phyloP scores from a whole-genome alignment of 2,797 vertebrate genomes.

The Pteropus rufus region DNA sequence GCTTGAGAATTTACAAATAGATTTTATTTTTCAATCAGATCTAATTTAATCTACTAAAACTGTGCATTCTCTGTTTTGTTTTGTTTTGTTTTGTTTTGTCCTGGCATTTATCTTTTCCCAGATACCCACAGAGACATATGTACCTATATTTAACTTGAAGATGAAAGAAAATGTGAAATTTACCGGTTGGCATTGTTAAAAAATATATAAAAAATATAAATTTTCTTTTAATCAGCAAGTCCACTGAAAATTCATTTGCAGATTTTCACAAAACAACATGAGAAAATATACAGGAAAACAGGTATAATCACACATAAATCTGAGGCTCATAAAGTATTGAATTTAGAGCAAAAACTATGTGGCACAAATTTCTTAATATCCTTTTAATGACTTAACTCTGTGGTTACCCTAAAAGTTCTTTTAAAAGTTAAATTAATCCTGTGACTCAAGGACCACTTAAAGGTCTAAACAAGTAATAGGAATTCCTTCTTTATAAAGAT shows the following conservation, averaged over 20 bases:
- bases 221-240: not conserved
- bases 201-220: not conserved
- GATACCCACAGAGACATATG: not conserved
- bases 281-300: not conserved
- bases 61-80: not conserved
- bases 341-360: not conserved
- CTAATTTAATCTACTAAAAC: not conserved
- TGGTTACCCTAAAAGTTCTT: not conserved
- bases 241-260: not conserved
- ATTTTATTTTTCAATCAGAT: conserved; percentile 37
- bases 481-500: not conserved
- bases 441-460: not conserved
- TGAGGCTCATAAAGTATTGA: not conserved
- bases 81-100: not conserved
- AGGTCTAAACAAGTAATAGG: not conserved
- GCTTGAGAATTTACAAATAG: not conserved
- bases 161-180: conserved; percentile 20
- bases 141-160: conserved; percentile 10
- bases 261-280: not conserved
- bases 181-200: not conserved
- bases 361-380: not conserved
- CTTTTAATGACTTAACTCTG: not conserved
- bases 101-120: not conserved
- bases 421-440: not conserved
- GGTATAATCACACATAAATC: not conserved